A percentile compares a stretch with the other conserved stretches of the same genome.
These are phyloP conservation scores for Ectobius pallidus DNA, from an alignment of 2,888 invertebrate species.

Conservation along the genomic window DNA sequence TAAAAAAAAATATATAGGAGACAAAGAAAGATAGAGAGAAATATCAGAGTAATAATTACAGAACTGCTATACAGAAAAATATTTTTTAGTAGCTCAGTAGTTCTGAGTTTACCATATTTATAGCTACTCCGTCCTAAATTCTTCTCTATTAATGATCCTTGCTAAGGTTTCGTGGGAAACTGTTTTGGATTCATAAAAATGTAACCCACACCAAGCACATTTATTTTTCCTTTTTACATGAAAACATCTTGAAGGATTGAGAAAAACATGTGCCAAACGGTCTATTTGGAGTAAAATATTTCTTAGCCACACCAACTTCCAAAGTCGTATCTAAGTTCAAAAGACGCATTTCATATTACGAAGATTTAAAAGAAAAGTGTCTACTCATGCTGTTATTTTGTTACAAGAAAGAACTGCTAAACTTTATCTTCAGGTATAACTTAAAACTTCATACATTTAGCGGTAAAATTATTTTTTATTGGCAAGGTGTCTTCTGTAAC, in stretches of 20 bases:
- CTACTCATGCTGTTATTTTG: neutral
- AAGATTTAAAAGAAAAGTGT: neutral
- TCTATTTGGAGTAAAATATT: neutral
- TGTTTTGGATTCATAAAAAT: neutral
- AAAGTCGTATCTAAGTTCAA: neutral
- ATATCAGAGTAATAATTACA: neutral
- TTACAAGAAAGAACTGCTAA: too few species aligned
- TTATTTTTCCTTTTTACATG: neutral
- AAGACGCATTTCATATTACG: neutral
- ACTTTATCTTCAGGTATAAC: too few species aligned
- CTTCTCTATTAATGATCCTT: neutral
- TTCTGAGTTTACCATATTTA: neutral
- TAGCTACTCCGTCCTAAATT: neutral
- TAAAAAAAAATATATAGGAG: neutral
- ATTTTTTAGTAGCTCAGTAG: neutral
- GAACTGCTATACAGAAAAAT: neutral
- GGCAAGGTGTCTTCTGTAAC: too few species aligned
- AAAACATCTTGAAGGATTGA: neutral
- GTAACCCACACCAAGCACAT: neutral
- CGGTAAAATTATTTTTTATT: too few species aligned
- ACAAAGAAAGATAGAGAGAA: neutral
- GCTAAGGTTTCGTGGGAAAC: neutral
- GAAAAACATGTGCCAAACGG: conserved; percentile 13
- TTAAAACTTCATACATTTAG: too few species aligned
- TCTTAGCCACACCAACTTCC: conserved; percentile 4